Evolutionary conservation across 2,113 vertebrate genomes (phyloP).

Genomic region (Lophotis ruficrista): DNA sequence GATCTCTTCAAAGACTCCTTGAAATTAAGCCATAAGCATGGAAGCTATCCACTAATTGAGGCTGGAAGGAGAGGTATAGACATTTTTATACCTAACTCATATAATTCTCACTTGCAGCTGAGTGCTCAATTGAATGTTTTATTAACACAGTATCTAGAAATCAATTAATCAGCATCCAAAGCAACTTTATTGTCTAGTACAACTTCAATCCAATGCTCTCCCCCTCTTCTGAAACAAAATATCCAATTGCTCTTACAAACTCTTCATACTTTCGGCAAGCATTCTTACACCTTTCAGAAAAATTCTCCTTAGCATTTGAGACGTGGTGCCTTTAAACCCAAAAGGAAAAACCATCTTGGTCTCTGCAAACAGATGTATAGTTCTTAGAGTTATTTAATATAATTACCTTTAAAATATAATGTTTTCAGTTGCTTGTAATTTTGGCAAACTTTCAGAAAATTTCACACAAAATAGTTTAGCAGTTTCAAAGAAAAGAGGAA

Average conservation of each 20-base stretch:
- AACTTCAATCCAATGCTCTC: neutral
- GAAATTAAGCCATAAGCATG: neutral
- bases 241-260: neutral
- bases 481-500: neutral
- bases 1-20: neutral
- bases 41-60: neutral
- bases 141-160: conserved; percentile 1
- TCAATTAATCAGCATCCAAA: neutral
- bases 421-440: neutral
- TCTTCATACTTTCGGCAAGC: neutral
- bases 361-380: neutral
- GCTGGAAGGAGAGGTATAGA: neutral
- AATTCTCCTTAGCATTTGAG: neutral
- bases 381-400: neutral
- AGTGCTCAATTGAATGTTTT: neutral
- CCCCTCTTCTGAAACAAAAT: neutral
- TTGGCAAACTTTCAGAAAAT: neutral
- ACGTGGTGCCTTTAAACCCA: accelerated
- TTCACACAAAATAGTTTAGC: neutral
- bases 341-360: neutral
- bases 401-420: neutral
- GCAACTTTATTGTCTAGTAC: neutral
- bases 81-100: neutral
- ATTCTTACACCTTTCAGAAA: neutral
- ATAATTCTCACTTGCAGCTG: neutral